Conservation (phyloP, 2,113 vertebrate genomes). For the Pterocles gutturalis region DNA sequence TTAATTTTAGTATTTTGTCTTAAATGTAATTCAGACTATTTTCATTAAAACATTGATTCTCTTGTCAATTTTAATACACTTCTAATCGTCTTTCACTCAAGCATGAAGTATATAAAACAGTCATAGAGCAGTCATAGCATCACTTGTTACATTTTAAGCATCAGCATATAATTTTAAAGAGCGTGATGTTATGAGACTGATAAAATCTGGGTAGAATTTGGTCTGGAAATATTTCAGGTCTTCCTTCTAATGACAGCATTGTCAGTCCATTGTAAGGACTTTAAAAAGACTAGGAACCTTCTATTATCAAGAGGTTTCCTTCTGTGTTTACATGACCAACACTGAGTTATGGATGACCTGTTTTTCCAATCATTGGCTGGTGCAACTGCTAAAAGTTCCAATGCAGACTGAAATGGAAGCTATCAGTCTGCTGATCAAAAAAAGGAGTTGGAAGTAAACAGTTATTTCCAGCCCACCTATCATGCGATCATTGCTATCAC, state of each 20-base stretch:
- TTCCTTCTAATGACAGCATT: background rate
- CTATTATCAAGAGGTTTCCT: background rate
- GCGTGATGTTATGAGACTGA: background rate
- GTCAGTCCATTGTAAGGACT: background rate
- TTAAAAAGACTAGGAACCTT: background rate
- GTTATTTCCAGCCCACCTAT: background rate
- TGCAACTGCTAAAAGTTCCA: background rate
- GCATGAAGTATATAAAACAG: background rate
- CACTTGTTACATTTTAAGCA: background rate
- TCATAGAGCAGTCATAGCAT: background rate
- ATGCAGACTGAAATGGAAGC: background rate
- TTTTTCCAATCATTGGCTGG: background rate
- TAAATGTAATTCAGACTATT: background rate
- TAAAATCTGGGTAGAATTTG: background rate
- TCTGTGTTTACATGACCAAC: background rate
- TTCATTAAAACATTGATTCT: constrained; percentile 5
- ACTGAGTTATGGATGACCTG: background rate
- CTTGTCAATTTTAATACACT: background rate
- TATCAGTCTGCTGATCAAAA: background rate
- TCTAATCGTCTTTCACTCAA: background rate
- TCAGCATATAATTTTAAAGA: background rate
- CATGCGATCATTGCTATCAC: background rate
- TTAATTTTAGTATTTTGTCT: background rate
- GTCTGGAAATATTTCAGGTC: background rate
- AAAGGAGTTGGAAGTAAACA: background rate